Conservation (phyloP, 2,888 invertebrate species). For the Callyntrura guangdongensis region DNA sequence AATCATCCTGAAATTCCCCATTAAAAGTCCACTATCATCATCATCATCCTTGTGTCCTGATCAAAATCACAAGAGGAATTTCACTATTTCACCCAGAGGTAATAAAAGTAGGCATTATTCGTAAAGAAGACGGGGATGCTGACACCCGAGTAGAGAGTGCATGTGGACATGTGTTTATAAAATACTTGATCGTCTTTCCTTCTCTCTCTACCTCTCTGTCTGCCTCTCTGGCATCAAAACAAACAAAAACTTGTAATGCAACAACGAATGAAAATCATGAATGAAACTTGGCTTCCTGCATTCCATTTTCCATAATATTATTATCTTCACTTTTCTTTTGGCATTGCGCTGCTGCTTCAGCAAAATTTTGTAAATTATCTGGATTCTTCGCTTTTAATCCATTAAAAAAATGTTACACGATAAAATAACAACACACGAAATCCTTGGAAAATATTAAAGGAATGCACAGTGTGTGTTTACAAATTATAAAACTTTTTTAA, state of each 20-base stretch:
- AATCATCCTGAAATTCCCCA: background rate
- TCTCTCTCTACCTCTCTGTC: background rate
- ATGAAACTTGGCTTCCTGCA: constrained; percentile 14
- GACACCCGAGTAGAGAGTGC: background rate
- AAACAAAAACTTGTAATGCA: background rate
- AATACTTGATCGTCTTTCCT: background rate
- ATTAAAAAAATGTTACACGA: too few species aligned
- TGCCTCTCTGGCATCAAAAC: constrained; percentile 23
- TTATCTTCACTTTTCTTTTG: too few species aligned
- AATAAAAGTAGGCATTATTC: constrained; percentile 4
- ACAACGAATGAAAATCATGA: background rate
- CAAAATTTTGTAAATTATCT: too few species aligned
- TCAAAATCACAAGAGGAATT: constrained; percentile 35
- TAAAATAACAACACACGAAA: too few species aligned
- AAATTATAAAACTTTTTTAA: background rate
- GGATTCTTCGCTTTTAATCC: too few species aligned
- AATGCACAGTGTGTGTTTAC: too few species aligned
- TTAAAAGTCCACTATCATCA: too few species aligned
- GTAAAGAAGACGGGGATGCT: constrained; percentile 10
- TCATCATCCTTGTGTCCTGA: background rate
- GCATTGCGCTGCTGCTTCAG: too few species aligned
- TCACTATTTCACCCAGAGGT: constrained; percentile 54
- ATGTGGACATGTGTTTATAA: background rate
- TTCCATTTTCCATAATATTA: too few species aligned
- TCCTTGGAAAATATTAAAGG: too few species aligned